Evolutionary conservation across 2,888 invertebrate genomes (phyloP).

Genomic region (Apamea crenata): DNA sequence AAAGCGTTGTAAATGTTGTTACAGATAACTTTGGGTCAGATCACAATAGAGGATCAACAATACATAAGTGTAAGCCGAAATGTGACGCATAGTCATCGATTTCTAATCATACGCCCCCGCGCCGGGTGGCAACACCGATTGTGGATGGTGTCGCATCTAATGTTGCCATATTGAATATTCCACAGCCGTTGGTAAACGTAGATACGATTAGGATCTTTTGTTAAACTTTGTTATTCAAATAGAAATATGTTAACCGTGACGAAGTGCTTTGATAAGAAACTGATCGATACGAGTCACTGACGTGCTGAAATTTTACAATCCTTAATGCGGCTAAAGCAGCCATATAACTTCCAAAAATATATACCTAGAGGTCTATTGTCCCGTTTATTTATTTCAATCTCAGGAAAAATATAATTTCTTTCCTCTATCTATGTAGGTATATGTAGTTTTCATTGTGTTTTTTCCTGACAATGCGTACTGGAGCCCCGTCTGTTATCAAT

Average conservation of each 20-base stretch:
- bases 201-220: conserved; percentile 64
- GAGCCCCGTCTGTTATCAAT: conserved; percentile 54
- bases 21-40: conserved; percentile 80
- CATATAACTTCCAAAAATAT: background rate
- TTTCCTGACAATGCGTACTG: conserved; percentile 51
- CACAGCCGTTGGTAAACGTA: conserved; percentile 56
- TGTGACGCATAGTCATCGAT: conserved; percentile 88
- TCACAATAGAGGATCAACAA: conserved; percentile 83
- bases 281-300: conserved; percentile 11
- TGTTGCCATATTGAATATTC: conserved; percentile 65
- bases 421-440: conserved; percentile 14
- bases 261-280: conserved; percentile 32
- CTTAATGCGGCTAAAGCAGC: conserved; percentile 8
- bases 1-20: conserved; percentile 75
- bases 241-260: conserved; percentile 48
- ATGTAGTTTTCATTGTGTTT: conserved; percentile 47
- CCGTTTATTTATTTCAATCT: conserved; percentile 22
- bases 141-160: conserved; percentile 68
- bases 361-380: conserved; percentile 14
- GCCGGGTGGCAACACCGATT: conserved; percentile 59
- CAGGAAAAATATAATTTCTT: conserved; percentile 20
- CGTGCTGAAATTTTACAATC: conserved; percentile 11
- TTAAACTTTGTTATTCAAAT: conserved; percentile 62
- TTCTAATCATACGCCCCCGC: conserved; percentile 86
- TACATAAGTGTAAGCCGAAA: conserved; percentile 79